These are phyloP conservation scores for Ceyx margarethae DNA, from an alignment of 2,113 vertebrate genomes.

Conservation along the genomic window DNA sequence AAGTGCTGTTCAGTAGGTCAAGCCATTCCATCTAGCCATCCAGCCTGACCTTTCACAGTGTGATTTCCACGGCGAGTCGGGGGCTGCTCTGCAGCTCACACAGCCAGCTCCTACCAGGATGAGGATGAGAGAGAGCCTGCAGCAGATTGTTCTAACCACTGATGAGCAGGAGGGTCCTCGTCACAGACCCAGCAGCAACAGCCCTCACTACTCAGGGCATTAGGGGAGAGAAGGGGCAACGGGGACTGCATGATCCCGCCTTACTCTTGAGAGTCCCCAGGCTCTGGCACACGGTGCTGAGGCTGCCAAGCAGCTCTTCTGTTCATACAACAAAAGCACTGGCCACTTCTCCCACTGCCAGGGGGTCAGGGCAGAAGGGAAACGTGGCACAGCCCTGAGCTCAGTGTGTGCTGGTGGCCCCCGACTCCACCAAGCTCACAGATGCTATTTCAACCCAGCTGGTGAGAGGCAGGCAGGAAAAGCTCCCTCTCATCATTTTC, in stretches of 20 bases:
- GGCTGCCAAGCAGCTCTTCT: background rate
- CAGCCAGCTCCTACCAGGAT: background rate
- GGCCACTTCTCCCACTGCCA: background rate
- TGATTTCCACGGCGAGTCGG: constrained; percentile 78
- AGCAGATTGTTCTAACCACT: background rate
- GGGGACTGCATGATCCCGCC: background rate
- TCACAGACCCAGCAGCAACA: background rate
- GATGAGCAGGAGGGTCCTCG: background rate
- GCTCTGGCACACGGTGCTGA: fast-evolving
- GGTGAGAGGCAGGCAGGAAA: background rate
- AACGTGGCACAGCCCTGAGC: fast-evolving
- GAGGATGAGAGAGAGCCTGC: background rate
- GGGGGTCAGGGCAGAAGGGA: fast-evolving
- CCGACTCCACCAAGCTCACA: background rate
- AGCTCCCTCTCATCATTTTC: background rate
- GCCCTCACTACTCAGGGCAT: background rate
- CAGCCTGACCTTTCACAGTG: constrained; percentile 80
- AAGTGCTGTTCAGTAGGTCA: constrained; percentile 80
- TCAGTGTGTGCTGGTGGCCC: fast-evolving
- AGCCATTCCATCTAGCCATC: constrained; percentile 78
- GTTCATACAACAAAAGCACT: background rate
- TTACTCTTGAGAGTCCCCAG: background rate
- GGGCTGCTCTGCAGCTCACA: background rate
- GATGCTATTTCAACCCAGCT: background rate
- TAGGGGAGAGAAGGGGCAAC: background rate